Evolutionary conservation across 2,797 vertebrate species (phyloP), one percentile per base, ranked within the genome.

Genomic region (Momotus momota): DNA sequence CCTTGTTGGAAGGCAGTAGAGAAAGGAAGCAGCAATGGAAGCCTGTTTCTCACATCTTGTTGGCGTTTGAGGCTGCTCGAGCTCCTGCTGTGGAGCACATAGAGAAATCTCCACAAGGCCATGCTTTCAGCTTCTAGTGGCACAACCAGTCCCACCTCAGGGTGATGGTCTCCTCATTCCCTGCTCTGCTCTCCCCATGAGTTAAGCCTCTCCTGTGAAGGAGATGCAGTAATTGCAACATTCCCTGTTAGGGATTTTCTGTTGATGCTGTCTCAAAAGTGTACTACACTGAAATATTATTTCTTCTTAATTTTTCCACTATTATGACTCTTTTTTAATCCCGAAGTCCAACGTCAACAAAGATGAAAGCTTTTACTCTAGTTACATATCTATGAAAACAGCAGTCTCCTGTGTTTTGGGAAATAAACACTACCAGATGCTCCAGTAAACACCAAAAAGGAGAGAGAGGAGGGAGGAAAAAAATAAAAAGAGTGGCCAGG

Each of bases 371-470:
- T 93, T 93, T 88, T 81, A 64, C 55, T 87, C 80, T 64, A 60
- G 93, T 96, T 95, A 93, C 87, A 77, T 91, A 92, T 96, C 96
- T 90, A 65, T 51, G 89, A 96, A 96, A 94, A 93, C 88, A 96
- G 80, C 80, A 88, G 78, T 84, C 88, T 91, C 83, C 82, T 81
- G 81, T 79, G 96, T 71, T 78, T 88, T 86, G 90, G 61, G 88
- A 95, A 74, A 96, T 94, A 95, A 96, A 96, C 86, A 77, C 71
- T 93, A 75, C 91, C 94, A 97, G 96, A 91, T 96, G 93, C 93
- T 95, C 67, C 33, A 66, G 90, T 94, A 96, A 95, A 95, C 91
- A 94, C 12, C 73, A 82, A 73, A 67, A 90, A 81, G 58, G 52
- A 51, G 61, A 61, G 35, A 14, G 58, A 23, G 14, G 8, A 16